Evolutionary conservation across 2,888 invertebrate species (phyloP), one percentile per base, ranked within the genome.

Genomic region (Lucinisca nassula): DNA sequence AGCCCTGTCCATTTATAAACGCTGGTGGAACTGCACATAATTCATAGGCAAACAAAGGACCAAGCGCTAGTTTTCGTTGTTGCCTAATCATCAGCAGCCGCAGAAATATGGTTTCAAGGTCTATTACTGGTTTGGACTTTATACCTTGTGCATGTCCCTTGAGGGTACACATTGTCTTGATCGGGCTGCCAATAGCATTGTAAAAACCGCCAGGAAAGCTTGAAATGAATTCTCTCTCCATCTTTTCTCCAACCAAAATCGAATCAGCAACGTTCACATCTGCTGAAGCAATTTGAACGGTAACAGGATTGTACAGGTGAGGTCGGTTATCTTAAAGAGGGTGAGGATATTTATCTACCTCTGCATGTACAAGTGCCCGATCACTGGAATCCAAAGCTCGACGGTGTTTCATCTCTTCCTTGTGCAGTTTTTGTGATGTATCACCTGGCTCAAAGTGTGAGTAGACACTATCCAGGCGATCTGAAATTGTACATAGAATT

Each of bases 41-140:
- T 38, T 81, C 74, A 37, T 74, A 81, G 58, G 72, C 72, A 49
- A 81, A 81, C 24, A 81, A 45, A 38, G 24, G 74, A 1, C 74
- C 77, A 58, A 82, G 77, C 37, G 77, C 70, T 37, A 82, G 14
- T 38, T 77, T n/a, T 17, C 76, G 61, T 35, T 40, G 67, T 45
- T 82, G 61, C 3, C 35, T 76, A 77, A 76, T 76, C 74, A 81
- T 74, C 55, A 74, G 45, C n/a, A n/a, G n/a, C n/a, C n/a, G n/a
- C n/a, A n/a, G n/a, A n/a, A n/a, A n/a, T n/a, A n/a, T n/a, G n/a
- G 61, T 74, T 35, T 76, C 76, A 8, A 76, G 76, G 30, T 76
- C 51, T 10, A 76, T 45, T 51, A 30, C 55, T 51, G 35, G 49
- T 27, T 27, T 76, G 2, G 30, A 14, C 14, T 55, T 76, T n/a